Evolutionary conservation across 2,797 vertebrate species (phyloP).

Genomic region (Anableps anableps): DNA sequence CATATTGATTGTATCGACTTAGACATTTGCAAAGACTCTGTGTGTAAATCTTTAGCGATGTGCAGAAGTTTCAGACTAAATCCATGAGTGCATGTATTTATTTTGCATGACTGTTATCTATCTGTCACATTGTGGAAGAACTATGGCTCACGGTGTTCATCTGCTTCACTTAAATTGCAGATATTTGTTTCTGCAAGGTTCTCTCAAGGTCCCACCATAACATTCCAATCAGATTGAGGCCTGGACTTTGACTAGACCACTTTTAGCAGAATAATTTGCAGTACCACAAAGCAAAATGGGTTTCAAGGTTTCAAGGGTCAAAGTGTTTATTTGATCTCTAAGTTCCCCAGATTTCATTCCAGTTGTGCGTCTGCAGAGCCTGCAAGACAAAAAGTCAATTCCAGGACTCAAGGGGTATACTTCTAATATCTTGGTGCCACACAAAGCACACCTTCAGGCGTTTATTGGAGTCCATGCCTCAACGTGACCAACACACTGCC

Average conservation of each 20-base stretch:
- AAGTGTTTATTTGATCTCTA: neutral
- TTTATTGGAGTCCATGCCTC: no score
- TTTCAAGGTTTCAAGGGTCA: neutral
- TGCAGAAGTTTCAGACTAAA: neutral
- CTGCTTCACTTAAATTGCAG: neutral
- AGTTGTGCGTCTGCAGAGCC: no score
- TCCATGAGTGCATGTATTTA: neutral
- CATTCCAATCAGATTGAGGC: neutral
- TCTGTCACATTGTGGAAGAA: neutral
- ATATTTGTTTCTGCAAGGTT: neutral
- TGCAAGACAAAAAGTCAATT: no score
- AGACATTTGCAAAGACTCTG: neutral
- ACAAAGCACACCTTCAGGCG: no score
- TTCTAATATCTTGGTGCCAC: no score
- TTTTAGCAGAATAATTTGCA: neutral
- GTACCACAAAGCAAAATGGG: neutral
- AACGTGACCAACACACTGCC: no score
- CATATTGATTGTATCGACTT: slow-evolving; percentile 6
- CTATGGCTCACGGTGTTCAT: neutral
- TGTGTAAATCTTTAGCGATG: neutral
- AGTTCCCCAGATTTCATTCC: no score
- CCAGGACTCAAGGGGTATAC: no score
- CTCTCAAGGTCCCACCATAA: neutral
- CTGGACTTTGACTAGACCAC: neutral
- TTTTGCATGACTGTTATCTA: neutral